phyloP scores from a whole-genome alignment of 2,888 invertebrate genomes.

The Brenthis ino region DNA sequence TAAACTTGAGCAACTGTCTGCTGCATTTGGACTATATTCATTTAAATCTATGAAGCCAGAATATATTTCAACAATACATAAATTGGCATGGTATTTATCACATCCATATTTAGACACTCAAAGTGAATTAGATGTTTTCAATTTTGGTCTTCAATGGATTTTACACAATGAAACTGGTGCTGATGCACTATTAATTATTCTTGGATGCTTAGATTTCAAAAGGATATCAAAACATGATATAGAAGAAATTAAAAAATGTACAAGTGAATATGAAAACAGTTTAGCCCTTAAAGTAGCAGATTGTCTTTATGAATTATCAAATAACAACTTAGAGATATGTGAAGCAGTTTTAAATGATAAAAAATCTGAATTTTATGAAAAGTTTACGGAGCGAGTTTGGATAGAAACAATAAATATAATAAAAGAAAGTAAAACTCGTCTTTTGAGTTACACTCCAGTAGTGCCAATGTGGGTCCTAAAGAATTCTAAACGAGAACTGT shows the following conservation, averaged over 20 bases:
- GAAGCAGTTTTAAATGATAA: constrained; percentile 43
- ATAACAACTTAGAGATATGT: constrained; percentile 44
- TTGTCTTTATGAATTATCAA: constrained; percentile 52
- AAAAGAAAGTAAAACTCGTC: constrained; percentile 52
- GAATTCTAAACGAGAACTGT: constrained; percentile 48
- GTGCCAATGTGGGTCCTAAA: constrained; percentile 58
- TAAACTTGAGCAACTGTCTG: constrained; percentile 55
- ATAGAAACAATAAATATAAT: constrained; percentile 56
- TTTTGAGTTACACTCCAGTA: constrained; percentile 50
- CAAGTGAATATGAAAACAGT: constrained; percentile 54
- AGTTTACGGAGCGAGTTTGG: constrained; percentile 61
- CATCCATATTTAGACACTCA: constrained; percentile 62
- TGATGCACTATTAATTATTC: constrained; percentile 60
- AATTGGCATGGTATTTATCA: constrained; percentile 70
- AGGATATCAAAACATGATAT: constrained; percentile 52
- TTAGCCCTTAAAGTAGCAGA: constrained; percentile 58
- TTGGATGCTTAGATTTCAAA: constrained; percentile 64
- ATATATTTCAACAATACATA: constrained; percentile 56
- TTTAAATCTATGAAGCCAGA: constrained; percentile 63
- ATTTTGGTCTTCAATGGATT: constrained; percentile 70
- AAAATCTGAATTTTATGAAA: constrained; percentile 49
- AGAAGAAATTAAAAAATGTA: constrained; percentile 50
- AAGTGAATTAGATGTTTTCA: constrained; percentile 63
- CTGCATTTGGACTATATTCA: constrained; percentile 59
- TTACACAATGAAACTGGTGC: constrained; percentile 52